phyloP scores from a whole-genome alignment of 2,113 vertebrate species.

The Oncorhynchus clarkii region DNA sequence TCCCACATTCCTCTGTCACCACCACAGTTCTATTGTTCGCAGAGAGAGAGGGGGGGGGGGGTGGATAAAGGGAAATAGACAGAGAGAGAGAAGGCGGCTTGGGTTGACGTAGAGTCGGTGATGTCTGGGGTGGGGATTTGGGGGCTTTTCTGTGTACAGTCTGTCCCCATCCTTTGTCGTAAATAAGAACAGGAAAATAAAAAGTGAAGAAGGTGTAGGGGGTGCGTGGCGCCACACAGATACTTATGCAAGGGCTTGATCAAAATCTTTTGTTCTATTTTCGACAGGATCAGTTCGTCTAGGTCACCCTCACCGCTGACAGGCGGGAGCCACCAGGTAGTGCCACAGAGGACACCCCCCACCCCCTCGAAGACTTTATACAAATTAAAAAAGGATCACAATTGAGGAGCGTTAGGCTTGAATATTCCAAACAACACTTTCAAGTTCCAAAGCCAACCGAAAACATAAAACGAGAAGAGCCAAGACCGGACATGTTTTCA shows the following conservation, averaged over 20 bases:
- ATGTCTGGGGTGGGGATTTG: background rate
- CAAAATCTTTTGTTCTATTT: conserved; percentile 40
- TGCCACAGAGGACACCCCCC: too few species aligned
- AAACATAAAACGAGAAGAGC: too few species aligned
- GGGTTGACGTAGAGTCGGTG: too few species aligned
- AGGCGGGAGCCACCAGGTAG: too few species aligned
- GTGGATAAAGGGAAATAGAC: background rate
- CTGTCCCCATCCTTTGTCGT: conserved; percentile 55
- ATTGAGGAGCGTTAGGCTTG: too few species aligned
- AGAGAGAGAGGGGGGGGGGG: background rate
- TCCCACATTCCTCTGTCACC: conserved; percentile 1
- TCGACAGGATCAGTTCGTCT: too few species aligned
- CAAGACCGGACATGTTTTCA: conserved; percentile 39
- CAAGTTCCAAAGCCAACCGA: too few species aligned
- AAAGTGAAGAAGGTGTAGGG: conserved; percentile 62
- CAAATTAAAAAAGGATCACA: too few species aligned
- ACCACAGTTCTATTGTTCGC: conserved; percentile 27
- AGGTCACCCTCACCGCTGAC: too few species aligned
- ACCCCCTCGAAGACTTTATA: too few species aligned
- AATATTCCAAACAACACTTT: too few species aligned
- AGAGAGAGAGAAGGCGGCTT: background rate
- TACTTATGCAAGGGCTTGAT: conserved; percentile 65
- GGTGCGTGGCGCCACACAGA: conserved; percentile 47
- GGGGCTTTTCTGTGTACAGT: conserved; percentile 44
- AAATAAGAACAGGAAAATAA: conserved; percentile 74